Percentiles rank a stretch among this genome's conserved stretches.
Conservation (phyloP, 2,797 vertebrate species). For the Premnoplex brunnescens region DNA sequence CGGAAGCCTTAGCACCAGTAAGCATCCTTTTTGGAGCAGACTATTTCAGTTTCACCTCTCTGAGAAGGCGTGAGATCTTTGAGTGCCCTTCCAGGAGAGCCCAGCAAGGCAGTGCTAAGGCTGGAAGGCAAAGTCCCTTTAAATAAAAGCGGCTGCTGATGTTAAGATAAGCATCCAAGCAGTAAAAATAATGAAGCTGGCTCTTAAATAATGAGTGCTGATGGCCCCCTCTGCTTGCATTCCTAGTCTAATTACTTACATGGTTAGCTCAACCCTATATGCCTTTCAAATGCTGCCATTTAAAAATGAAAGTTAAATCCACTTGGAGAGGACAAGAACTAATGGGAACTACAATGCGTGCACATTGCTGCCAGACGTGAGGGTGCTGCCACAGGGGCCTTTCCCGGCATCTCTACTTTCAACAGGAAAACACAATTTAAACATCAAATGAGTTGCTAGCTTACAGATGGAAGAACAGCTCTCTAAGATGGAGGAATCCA, state of each 20-base stretch:
- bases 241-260: conserved; percentile 66
- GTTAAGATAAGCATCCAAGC: conserved; percentile 65
- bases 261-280: conserved; percentile 52
- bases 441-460: neutral
- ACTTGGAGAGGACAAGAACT: neutral
- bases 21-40: neutral
- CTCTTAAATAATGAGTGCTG: conserved; percentile 67
- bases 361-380: neutral
- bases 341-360: neutral
- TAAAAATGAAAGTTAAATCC: conserved; percentile 50
- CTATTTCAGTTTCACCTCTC: neutral
- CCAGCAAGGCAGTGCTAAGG: neutral
- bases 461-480: neutral
- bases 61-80: neutral
- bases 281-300: conserved; percentile 68
- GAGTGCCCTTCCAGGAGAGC: neutral
- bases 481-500: neutral
- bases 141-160: conserved; percentile 55
- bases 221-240: conserved; percentile 60
- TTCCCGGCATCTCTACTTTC: neutral
- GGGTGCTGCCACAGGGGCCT: neutral
- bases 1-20: neutral
- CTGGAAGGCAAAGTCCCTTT: conserved; percentile 59
- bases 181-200: conserved; percentile 66
- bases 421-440: neutral